A percentile compares a stretch with the other conserved stretches of the same genome.
Evolutionary conservation across 2,113 vertebrate species (phyloP).

Genomic region (Phasianus colchicus): DNA sequence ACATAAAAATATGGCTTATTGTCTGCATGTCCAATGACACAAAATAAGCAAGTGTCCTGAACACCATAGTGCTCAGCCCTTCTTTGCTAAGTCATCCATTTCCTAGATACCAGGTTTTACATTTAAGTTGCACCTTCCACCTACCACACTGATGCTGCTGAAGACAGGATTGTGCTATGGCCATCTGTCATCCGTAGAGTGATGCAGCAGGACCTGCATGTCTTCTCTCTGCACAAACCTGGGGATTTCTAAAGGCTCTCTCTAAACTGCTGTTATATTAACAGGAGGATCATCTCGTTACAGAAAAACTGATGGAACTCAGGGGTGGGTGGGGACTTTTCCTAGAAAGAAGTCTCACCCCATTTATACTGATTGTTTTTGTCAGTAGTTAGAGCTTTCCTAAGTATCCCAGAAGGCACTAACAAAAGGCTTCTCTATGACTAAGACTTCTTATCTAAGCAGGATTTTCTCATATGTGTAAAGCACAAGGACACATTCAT

Average conservation of each 20-base stretch:
- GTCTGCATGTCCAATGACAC: not conserved
- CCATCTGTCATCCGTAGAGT: not conserved
- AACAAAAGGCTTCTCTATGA: not conserved
- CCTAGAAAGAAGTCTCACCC: not conserved
- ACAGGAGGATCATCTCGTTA: not conserved
- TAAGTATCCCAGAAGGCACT: not conserved
- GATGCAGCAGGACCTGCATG: fast-evolving
- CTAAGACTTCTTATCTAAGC: not conserved
- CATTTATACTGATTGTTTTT: not conserved
- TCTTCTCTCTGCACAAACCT: fast-evolving
- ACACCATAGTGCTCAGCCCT: not conserved
- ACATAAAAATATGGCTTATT: not conserved
- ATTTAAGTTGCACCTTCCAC: not conserved
- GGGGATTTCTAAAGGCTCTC: not conserved
- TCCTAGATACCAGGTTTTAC: not conserved
- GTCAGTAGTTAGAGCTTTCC: not conserved
- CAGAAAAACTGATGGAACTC: not conserved
- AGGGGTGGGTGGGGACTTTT: not conserved
- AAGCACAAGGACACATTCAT: not conserved
- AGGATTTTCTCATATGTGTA: not conserved
- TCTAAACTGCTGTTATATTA: not conserved
- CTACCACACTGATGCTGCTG: not conserved
- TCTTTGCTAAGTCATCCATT: not conserved
- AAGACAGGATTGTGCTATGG: not conserved
- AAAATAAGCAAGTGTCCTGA: not conserved